Conservation (phyloP, 2,888 invertebrate species). For the Rugalucina vietnamica region DNA sequence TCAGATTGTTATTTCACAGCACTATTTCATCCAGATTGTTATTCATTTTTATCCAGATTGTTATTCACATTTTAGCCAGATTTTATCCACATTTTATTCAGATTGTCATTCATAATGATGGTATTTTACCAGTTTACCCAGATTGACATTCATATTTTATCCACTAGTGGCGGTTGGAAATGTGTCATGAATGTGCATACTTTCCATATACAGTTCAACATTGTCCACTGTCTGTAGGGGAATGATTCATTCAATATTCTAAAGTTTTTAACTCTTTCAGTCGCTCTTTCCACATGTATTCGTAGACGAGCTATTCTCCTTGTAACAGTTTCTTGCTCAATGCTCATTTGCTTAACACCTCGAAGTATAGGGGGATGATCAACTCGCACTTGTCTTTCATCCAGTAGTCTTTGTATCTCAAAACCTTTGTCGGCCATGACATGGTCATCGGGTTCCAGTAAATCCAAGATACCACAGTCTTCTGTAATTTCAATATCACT, state of each 20-base stretch:
- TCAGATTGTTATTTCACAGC: too few relatives aligned
- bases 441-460: neutral
- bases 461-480: too few relatives aligned
- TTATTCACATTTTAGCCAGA: too few relatives aligned
- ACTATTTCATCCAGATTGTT: too few relatives aligned
- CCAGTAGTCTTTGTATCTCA: neutral
- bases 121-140: too few relatives aligned
- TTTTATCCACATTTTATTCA: too few relatives aligned
- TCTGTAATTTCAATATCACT: too few relatives aligned
- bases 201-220: conserved; percentile 36
- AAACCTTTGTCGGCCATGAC: conserved; percentile 2
- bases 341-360: neutral
- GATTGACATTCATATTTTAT: too few relatives aligned
- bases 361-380: neutral
- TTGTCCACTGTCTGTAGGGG: neutral
- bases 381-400: neutral
- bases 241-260: conserved; percentile 24
- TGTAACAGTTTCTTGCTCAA: neutral
- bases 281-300: conserved; percentile 36
- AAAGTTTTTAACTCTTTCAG: conserved; percentile 37
- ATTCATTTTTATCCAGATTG: too few relatives aligned
- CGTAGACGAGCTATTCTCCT: neutral
- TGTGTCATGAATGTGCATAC: neutral
- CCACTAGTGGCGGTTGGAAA: neutral
- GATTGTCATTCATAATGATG: too few relatives aligned